Base-by-base conservation (phyloP, 2,888 invertebrate genomes). In the Pomacea canaliculata region DNA sequence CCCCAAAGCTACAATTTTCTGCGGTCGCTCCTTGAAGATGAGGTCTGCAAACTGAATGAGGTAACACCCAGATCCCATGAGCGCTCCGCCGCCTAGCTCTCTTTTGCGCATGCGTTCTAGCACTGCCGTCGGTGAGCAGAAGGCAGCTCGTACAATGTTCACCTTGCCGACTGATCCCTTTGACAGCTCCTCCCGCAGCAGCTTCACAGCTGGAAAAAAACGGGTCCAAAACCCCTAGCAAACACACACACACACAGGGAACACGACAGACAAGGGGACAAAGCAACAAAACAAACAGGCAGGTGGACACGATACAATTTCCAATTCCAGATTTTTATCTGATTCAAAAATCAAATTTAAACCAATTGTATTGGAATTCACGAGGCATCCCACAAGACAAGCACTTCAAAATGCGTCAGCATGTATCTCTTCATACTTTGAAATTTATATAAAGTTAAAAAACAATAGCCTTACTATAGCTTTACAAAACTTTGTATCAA, bases 141-240 rank as follows among this genome's bases (percentile, higher is more conserved):
- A 96, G 66, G 92, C 92, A 0, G 83, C 88, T 59, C 82, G 92
- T 93, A 93, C 78, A 93, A 92, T 88, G 95, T 95, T 0, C 93
- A 93, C 2, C 95, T 97, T 80, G 94, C 94, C 92, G 93, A 96
- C 68, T 95, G 92, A 0, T 94, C 95, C 96, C 95, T 96, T 51
- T 92, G 56, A 91, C 8, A 97, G 92, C 85, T 94, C 93, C 83
- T 94, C 92, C 73, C 93, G 93, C 70, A 96, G 88, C 81, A 93
- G 93, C 70, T 93, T 91, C 88, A 96, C 96, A 0, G 93, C 92
- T 0, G 97, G 97, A 78, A 96, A 94, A 90, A 94, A 96, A 60
- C 97, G 93, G 0, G 95, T 95, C 97, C 97, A 97, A n/a, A 96
- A 92, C 0, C 94, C 97, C 92, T 92, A 79, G 23, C 7, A 37